Base-by-base conservation (phyloP, 2,888 invertebrate species). In the Stenoptilia bipunctidactyla region DNA sequence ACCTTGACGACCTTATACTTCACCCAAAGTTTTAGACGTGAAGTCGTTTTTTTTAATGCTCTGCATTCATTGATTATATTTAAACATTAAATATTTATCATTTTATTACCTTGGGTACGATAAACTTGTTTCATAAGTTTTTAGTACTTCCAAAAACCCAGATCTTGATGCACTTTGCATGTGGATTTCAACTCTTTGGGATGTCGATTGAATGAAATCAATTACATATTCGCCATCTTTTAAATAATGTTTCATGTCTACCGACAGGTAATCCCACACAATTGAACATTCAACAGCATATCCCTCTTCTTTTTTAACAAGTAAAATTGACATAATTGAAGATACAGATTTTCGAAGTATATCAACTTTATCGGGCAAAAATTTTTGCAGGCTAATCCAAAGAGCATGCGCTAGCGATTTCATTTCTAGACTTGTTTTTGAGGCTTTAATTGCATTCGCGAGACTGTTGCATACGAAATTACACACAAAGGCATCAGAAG, bases 401-500 rank as follows among this genome's bases (percentile, higher is more conserved):
- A 89, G 58, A 42, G 83, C 86, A 53, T 64, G 63, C 13, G 66
- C 52, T 5, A 82, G 61, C 13, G 69, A 55, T 36, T 52, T 51
- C 9, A 79, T 45, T 35, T 73, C 61, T 1, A 56, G 48, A 38
- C 66, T 58, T 8, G 57, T 55, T 13, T 60, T 53, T 37, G 71
- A 66, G 36, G 59, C 57, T 47, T 80, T 83, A 1, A 87, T 84
- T 1, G 86, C 66, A 48, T 87, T 71, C 1, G 86, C 58, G 14
- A 89, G 58, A 40, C 80, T 85, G 45, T 85, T 79, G 39, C 85
- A 79, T 4, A 86, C 68, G 48, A 87, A 89, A 49, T 86, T 82
- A 30, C 87, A 72, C 10, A 90, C 56, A 48, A 86, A 89, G 0
- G 73, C 64, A 5, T 85, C 82, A n/a, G 88, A 73, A 1, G 68